These are phyloP conservation scores for Plectropomus leopardus DNA, from an alignment of 2,113 vertebrate species.

Conservation along the genomic window DNA sequence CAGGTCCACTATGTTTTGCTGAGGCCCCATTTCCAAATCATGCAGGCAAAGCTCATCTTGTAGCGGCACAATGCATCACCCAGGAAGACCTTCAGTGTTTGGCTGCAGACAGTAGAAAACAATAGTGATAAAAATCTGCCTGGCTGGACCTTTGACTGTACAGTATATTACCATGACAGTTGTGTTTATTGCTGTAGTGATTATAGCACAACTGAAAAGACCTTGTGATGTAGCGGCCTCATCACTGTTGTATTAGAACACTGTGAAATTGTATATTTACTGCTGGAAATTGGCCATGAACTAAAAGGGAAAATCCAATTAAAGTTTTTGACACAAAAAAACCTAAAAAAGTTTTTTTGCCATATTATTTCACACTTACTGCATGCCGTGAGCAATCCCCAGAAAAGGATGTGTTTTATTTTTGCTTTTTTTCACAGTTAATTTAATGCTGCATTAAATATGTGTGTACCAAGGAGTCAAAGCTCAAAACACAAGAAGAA, in stretches of 20 bases:
- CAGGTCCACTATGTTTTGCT: neutral
- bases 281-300: neutral
- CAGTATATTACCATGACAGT: neutral
- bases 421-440: neutral
- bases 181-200: constrained; percentile 4
- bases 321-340: neutral
- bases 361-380: neutral
- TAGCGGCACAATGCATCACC: neutral
- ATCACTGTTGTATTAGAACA: neutral
- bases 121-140: constrained; percentile 1
- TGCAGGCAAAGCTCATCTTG: constrained; percentile 25
- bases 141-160: neutral
- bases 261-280: neutral
- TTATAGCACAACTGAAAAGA: neutral
- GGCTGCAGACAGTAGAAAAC: neutral
- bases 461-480: neutral
- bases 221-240: neutral
- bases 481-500: neutral
- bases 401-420: neutral
- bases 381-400: neutral
- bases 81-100: neutral
- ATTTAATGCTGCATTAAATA: neutral
- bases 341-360: neutral
- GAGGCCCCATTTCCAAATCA: neutral
- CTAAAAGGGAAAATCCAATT: neutral